Conservation (phyloP, 2,888 invertebrate species). For the Leptopilina syphax region DNA sequence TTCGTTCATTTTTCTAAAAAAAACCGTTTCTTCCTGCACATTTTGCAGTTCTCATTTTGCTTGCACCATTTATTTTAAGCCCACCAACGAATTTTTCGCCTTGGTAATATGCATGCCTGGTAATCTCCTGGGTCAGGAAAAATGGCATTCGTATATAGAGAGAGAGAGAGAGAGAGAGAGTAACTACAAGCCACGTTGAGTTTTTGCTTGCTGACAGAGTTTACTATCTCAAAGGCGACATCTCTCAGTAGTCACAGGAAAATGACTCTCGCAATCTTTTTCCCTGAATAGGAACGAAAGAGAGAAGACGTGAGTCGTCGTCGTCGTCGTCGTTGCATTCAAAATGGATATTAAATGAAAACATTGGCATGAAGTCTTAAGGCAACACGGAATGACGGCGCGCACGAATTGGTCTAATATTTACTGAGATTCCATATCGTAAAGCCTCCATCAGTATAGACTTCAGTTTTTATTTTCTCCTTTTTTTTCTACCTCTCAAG, state of each 20-base stretch:
- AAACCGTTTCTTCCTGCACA: not conserved
- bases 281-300: constrained; percentile 63
- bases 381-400: constrained; percentile 45
- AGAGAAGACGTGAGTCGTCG: constrained; percentile 53
- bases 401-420: constrained; percentile 69
- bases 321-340: constrained; percentile 64
- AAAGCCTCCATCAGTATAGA: constrained; percentile 70
- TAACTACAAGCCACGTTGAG: not conserved
- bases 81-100: constrained; percentile 31
- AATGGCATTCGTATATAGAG: constrained; percentile 18
- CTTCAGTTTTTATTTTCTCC: constrained; percentile 27
- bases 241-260: constrained; percentile 72
- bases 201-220: constrained; percentile 42
- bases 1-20: not conserved
- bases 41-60: constrained; percentile 31
- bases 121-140: constrained; percentile 38
- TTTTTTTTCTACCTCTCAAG: not conserved
- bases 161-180: not conserved
- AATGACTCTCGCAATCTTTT: constrained; percentile 75
- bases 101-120: constrained; percentile 36
- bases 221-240: constrained; percentile 73
- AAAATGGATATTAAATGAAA: constrained; percentile 74
- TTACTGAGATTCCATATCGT: constrained; percentile 73
- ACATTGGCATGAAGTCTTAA: constrained; percentile 65
- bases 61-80: constrained; percentile 22